A percentile compares a stretch with the other conserved stretches of the same genome.
Evolutionary conservation across 2,888 invertebrate genomes (phyloP).

Genomic region (Tetrapedia diversipes): DNA sequence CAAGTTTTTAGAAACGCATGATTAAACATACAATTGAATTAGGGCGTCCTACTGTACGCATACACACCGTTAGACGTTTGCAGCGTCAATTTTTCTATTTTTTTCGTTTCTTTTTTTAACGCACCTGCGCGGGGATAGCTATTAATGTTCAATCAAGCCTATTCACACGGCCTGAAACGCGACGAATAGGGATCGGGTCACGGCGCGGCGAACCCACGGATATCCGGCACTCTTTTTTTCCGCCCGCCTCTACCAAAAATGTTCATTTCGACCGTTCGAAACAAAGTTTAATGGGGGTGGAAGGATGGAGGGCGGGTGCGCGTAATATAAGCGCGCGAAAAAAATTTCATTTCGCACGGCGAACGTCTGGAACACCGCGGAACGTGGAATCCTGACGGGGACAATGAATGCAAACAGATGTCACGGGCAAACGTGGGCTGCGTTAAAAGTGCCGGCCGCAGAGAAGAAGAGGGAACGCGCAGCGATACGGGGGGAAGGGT

Average conservation of each 20-base stretch:
- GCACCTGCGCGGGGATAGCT: slow-evolving; percentile 7
- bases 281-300: slow-evolving; percentile 43
- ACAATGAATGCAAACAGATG: slow-evolving; percentile 56
- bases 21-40: slow-evolving; percentile 7
- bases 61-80: not conserved
- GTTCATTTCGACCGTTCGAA: slow-evolving; percentile 3
- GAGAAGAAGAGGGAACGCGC: slow-evolving; percentile 7
- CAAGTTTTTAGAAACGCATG: not conserved
- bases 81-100: not conserved
- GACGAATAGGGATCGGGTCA: slow-evolving; percentile 2
- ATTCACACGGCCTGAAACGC: slow-evolving; percentile 27
- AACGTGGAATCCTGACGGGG: slow-evolving; percentile 30
- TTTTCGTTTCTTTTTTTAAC: slow-evolving; percentile 2
- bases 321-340: slow-evolving; percentile 10
- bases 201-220: not conserved
- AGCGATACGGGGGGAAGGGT: too few relatives aligned
- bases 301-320: too few relatives aligned
- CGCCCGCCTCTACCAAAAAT: not conserved
- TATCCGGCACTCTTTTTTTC: not conserved
- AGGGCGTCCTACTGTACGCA: not conserved
- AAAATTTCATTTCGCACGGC: slow-evolving; percentile 38
- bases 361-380: slow-evolving; percentile 9
- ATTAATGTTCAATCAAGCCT: slow-evolving; percentile 48
- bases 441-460: slow-evolving; percentile 11
- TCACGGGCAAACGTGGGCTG: slow-evolving; percentile 45